Evolutionary conservation across 2,797 vertebrate genomes (phyloP).

Genomic region (Ammospiza maritima): DNA sequence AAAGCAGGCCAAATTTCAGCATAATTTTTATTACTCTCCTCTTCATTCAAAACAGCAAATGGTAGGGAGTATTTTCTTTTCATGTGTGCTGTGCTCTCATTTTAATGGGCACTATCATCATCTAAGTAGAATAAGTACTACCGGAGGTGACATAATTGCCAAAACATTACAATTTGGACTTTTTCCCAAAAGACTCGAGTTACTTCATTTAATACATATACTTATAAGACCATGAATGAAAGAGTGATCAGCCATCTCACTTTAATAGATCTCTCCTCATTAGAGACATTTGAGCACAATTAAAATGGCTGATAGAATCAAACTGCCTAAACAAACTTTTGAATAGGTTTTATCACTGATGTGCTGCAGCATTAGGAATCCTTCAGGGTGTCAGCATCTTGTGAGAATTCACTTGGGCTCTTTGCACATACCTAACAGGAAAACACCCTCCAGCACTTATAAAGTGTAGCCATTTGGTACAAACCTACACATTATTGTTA

Average conservation of each 20-base stretch:
- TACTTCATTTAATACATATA: not conserved
- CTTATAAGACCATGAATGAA: not conserved
- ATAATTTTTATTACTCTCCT: slow-evolving; percentile 69
- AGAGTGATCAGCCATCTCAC: not conserved
- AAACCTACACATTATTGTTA: not conserved
- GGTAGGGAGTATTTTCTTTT: slow-evolving; percentile 51
- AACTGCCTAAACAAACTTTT: not conserved
- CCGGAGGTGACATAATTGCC: slow-evolving; percentile 47
- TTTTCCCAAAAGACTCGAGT: not conserved
- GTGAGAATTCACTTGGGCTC: not conserved
- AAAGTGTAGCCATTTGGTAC: not conserved
- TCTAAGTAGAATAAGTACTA: slow-evolving; percentile 27
- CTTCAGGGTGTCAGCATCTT: not conserved
- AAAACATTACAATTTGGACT: slow-evolving; percentile 49
- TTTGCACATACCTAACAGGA: not conserved
- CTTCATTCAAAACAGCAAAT: slow-evolving; percentile 58
- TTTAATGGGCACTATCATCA: slow-evolving; percentile 43
- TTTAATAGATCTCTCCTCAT: not conserved
- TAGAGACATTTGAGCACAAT: not conserved
- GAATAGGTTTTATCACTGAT: not conserved
- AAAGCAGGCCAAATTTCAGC: slow-evolving; percentile 66
- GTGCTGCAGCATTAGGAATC: not conserved
- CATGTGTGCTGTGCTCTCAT: slow-evolving; percentile 29
- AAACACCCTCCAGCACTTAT: not conserved
- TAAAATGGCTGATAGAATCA: not conserved